Base-by-base conservation (phyloP, 1,140 invertebrate species). In the Diploscapter pachys region DNA sequence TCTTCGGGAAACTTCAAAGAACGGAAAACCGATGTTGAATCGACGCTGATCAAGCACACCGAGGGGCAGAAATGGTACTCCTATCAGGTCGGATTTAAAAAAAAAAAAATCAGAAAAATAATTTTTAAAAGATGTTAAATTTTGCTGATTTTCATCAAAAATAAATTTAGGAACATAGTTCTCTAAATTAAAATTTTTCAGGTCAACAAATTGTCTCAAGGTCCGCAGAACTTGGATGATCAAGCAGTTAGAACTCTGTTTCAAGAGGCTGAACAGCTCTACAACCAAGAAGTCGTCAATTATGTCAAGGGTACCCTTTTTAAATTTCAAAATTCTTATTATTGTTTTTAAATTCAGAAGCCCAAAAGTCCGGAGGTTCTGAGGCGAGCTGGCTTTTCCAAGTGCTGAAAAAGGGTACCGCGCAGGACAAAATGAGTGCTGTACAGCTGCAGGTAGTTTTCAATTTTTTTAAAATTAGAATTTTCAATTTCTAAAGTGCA, bases 351-450 rank as follows among this genome's bases (percentile, higher is more conserved):
- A 6, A 69, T 72, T 66, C 11, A 72, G 71, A 53, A 49, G 51
- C 59, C 9, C 48, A 52, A 5, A 5, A 6, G 8, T 52, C 31
- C 13, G 59, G 61, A 4, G 75, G 75, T 55, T 71, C 68, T 3
- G 75, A 76, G 63, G 75, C 75, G 8, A 56, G 69, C 2, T 76
- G 75, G 75, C 63, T 76, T 3, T 65, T 66, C 48, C 64, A 63
- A 48, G 70, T 76, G 4, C 57, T 72, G 13, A 56, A 61, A 6
- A 71, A 72, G 50, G 75, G 75, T 53, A 76, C 75, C 48, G 52
- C 68, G 50, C 6, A 53, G 2, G 94, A 96, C 87, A 93, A 92
- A 88, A 89, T 95, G 63, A 93, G 93, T 52, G 93, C 93, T 2
- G 90, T 90, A 63, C 91, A 92, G 50, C 86, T 96, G 5, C 85